Evolutionary conservation across 2,797 vertebrate genomes (phyloP), one percentile per base, ranked within the genome.

Genomic region (Sebastes minor): DNA sequence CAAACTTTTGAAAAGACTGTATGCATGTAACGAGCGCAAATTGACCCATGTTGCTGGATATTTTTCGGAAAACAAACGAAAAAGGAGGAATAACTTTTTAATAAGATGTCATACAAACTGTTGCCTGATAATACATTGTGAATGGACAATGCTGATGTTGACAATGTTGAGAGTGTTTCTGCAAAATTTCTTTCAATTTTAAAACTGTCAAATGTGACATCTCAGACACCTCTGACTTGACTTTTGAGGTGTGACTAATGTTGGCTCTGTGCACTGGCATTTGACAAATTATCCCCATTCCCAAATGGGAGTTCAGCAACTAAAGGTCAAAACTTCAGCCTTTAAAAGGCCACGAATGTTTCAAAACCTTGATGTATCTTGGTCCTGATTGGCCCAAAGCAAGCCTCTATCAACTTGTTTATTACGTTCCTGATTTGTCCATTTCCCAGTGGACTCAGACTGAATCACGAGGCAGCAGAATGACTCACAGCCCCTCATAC

Each of bases 321-420:
- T 71, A 82, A 91, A 91, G 89, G 91, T 91, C 86, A 89, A 5
- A 10, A 30, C 9, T 68, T 63, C 52, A 46, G 55, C 73, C 25
- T 71, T 28, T 76, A 11, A 91, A 87, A 88, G 71, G 81, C 74
- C 83, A 86, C 56, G 46, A 52, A 65, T 62, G 56, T 69, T 61
- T 12, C 3, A 53, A 49, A 53, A 22, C 30, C 57, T 69, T 38
- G 33, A 80, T 55, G 46, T 22, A 53, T 74, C 57, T 52, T 3
- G 2, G 53, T 28, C 49, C 71, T 42, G 71, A 64, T 49, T 27
- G 30, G 83, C 80, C 83, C 4, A 1, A 61, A 83, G 79, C 71
- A 0, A 12, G 52, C 33, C 77, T 67, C 62, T 1, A 28, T 84
- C 84, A 32, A 11, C 46, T 1, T 33, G 56, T 32, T 49, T 33